Evolutionary conservation across 2,113 vertebrate species (phyloP).

Genomic region (Panurus biarmicus): DNA sequence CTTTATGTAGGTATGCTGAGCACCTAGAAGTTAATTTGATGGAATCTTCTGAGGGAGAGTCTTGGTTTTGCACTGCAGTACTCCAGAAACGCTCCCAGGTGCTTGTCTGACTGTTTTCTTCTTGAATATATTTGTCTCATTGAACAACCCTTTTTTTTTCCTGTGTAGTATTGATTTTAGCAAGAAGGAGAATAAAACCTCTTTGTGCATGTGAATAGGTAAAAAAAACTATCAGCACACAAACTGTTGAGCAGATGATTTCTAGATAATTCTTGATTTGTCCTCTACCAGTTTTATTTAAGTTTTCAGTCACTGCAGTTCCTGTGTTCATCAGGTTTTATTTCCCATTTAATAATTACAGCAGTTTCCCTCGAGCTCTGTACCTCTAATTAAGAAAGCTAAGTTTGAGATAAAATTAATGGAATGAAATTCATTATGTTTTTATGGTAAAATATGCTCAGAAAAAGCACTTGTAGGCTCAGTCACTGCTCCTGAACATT

Average conservation of each 20-base stretch:
- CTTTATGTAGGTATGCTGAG: not conserved
- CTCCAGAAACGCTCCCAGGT: not conserved
- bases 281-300: not conserved
- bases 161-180: not conserved
- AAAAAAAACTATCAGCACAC: not conserved
- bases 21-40: not conserved
- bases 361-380: not conserved
- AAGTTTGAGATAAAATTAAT: not conserved
- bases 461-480: not conserved
- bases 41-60: not conserved
- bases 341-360: not conserved
- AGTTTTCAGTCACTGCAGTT: not conserved
- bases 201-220: not conserved
- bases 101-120: not conserved
- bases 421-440: not conserved
- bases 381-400: constrained; percentile 15
- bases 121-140: not conserved
- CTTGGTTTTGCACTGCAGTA: not conserved
- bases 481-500: not conserved
- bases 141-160: not conserved
- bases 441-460: not conserved
- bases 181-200: not conserved
- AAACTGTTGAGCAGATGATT: not conserved
- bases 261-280: not conserved
- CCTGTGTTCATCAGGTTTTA: not conserved